Percentiles rank a stretch among this genome's conserved stretches.
These are phyloP conservation scores for Euplexia lucipara DNA, from an alignment of 2,888 invertebrate species.

Conservation along the genomic window DNA sequence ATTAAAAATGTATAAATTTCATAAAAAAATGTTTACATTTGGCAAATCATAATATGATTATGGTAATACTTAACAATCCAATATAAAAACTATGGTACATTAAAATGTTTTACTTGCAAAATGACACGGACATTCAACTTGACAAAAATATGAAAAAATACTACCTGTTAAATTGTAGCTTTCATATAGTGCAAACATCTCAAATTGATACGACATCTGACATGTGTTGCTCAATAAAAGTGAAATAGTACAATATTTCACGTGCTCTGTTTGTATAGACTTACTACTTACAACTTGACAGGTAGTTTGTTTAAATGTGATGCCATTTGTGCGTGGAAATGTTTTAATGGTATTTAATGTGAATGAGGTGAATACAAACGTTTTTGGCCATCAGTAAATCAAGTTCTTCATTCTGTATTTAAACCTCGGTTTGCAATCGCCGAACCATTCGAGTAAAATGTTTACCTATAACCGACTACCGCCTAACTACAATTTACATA, in stretches of 20 bases:
- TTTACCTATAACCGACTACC: slow-evolving; percentile 76
- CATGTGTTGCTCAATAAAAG: background rate
- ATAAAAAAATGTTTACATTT: slow-evolving; percentile 51
- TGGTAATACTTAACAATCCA: slow-evolving; percentile 47
- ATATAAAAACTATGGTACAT: slow-evolving; percentile 60
- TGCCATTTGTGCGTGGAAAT: slow-evolving; percentile 58
- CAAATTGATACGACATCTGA: background rate
- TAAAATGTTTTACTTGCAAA: slow-evolving; percentile 55
- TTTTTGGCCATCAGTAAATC: slow-evolving; percentile 39
- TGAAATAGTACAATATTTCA: slow-evolving; percentile 7
- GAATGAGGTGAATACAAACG: slow-evolving; percentile 52
- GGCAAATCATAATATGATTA: slow-evolving; percentile 55
- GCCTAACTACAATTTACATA: slow-evolving; percentile 81
- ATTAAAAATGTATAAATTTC: slow-evolving; percentile 60
- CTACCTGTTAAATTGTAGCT: slow-evolving; percentile 30
- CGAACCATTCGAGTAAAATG: slow-evolving; percentile 73
- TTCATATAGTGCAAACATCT: slow-evolving; percentile 12
- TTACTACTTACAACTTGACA: slow-evolving; percentile 35
- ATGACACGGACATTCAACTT: slow-evolving; percentile 63
- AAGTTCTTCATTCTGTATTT: slow-evolving; percentile 45
- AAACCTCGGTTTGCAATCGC: slow-evolving; percentile 53
- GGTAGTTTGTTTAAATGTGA: slow-evolving; percentile 27
- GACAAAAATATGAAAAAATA: slow-evolving; percentile 44
- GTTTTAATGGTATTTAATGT: slow-evolving; percentile 39
- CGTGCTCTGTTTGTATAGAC: background rate